Base-by-base conservation (phyloP, 2,113 vertebrate species). In the Calypte anna region DNA sequence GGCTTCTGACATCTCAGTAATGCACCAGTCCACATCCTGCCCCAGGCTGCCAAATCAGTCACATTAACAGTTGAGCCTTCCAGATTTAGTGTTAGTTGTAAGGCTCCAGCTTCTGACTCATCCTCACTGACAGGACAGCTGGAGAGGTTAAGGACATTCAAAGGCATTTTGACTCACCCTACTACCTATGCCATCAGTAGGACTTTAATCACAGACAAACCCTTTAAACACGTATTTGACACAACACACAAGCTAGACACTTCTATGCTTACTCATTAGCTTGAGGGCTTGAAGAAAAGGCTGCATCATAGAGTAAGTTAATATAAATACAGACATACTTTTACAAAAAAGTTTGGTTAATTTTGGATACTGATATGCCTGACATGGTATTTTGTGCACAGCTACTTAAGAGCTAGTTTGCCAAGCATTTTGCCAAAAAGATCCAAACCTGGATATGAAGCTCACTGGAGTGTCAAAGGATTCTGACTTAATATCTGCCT, bases 81-180 rank as follows among this genome's bases (percentile, higher is more conserved):
- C 90, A 88, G 67, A 94, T 91, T 95, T 94, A 94, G 88, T 30
- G 50, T 70, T 59, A 61, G 51, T 58, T 64, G 70, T 44, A 72
- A 40, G 50, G 69, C 70, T 93, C 46, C 54, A 77, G 46, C 55
- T 94, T 86, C 85, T 96, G 95, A 96, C 55, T 96, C 90, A 90
- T 66, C 55, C 25, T 88, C 63, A 55, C 21, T 80, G 63, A 67
- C 82, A 43, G 55, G 92, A 91, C 92, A 96, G 92, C 82, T 95
- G 96, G 67, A 80, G 75, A 88, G 46, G 75, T 69, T 87, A 69
- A 57, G 82, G 75, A 66, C 70, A 58, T 76, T 46, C 55, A 79
- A 68, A 85, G 44, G n/a, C 68, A 81, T 88, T 93, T 81, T 83
- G 82, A 93, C 61, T 86, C 57, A 88, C 15, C 16, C 31, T 36